phyloP scores from a whole-genome alignment of 30 jellyfish, hydroid and myxozoan species.

The Pelagia noctiluca region DNA sequence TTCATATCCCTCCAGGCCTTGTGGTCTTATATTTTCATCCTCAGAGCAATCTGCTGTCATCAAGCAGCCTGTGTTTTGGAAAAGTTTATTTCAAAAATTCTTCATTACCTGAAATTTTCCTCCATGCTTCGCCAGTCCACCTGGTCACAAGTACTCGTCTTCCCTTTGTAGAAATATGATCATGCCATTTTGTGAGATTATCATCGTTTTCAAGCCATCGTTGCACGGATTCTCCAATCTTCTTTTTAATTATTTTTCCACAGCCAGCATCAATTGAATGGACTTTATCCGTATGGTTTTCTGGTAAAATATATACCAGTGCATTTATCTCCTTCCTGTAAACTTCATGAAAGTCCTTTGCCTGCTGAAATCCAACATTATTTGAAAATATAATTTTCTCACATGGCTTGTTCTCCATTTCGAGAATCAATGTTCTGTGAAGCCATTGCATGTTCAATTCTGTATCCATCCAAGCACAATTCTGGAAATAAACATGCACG shows the following conservation, averaged over 20 bases:
- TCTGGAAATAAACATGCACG: slow-evolving; percentile 45
- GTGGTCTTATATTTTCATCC: slow-evolving; percentile 39
- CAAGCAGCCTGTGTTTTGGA: slow-evolving; percentile 45
- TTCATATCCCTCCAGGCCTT: slow-evolving; percentile 46
- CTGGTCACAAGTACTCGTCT: slow-evolving; percentile 48
- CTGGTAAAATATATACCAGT: slow-evolving; percentile 44
- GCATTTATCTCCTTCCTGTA: slow-evolving; percentile 57
- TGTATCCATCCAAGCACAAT: slow-evolving; percentile 50
- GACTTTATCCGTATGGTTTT: slow-evolving; percentile 42
- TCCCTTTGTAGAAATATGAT: slow-evolving; percentile 39
- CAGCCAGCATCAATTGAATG: slow-evolving; percentile 65
- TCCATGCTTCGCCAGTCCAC: slow-evolving; percentile 66
- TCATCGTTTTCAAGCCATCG: slow-evolving; percentile 58
- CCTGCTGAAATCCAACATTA: slow-evolving; percentile 51
- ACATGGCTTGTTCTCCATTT: slow-evolving; percentile 39
- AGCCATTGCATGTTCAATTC: slow-evolving; percentile 47
- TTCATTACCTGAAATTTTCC: not conserved
- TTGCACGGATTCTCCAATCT: slow-evolving; percentile 48
- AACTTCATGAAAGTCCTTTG: slow-evolving; percentile 38
- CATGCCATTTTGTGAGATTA: slow-evolving; percentile 48
- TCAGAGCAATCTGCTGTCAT: slow-evolving; percentile 54
- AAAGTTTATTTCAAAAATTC: slow-evolving; percentile 30
- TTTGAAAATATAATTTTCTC: slow-evolving; percentile 51
- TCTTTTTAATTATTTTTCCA: slow-evolving; percentile 39
- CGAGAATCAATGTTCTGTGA: slow-evolving; percentile 33